These are phyloP conservation scores for Spea multiplicata DNA, from an alignment of 2,113 vertebrate genomes.

Conservation along the genomic window DNA sequence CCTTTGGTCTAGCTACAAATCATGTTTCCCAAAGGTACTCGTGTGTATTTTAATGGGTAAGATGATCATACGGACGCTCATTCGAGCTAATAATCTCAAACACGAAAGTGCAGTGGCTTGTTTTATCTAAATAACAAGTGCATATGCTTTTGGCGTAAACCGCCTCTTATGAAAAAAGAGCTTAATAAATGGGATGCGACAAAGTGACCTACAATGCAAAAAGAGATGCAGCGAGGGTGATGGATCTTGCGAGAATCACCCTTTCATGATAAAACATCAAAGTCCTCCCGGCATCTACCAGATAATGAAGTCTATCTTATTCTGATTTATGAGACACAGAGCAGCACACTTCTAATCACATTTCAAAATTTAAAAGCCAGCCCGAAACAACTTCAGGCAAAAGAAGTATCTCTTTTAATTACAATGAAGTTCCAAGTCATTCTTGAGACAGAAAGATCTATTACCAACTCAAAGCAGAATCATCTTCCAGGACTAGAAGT, in stretches of 20 bases:
- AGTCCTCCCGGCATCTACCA: slow-evolving; percentile 42
- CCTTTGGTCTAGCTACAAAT: too few relatives aligned
- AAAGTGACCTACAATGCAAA: slow-evolving; percentile 41
- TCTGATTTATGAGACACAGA: slow-evolving; percentile 44
- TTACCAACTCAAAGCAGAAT: background rate
- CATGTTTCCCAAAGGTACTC: too few relatives aligned
- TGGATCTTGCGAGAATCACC: slow-evolving; percentile 39
- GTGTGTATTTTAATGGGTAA: too few relatives aligned
- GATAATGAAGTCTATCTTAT: slow-evolving; percentile 41
- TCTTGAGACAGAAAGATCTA: slow-evolving; percentile 32
- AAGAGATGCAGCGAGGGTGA: slow-evolving; percentile 15
- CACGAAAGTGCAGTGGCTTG: background rate
- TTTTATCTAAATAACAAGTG: slow-evolving; percentile 8
- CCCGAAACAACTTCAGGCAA: slow-evolving; percentile 46
- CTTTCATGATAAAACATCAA: slow-evolving; percentile 51
- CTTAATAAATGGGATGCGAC: slow-evolving; percentile 25
- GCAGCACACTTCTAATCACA: slow-evolving; percentile 46
- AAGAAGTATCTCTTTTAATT: slow-evolving; percentile 36
- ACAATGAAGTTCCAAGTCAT: slow-evolving; percentile 21
- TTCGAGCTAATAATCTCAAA: slow-evolving; percentile 21
- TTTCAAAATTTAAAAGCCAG: slow-evolving; percentile 36
- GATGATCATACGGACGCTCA: slow-evolving; percentile 28
- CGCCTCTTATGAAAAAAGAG: slow-evolving; percentile 2
- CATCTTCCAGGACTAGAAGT: background rate
- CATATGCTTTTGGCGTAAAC: slow-evolving; percentile 25